Conservation (phyloP, 2,797 vertebrate species). For the Anguilla pacifica region DNA sequence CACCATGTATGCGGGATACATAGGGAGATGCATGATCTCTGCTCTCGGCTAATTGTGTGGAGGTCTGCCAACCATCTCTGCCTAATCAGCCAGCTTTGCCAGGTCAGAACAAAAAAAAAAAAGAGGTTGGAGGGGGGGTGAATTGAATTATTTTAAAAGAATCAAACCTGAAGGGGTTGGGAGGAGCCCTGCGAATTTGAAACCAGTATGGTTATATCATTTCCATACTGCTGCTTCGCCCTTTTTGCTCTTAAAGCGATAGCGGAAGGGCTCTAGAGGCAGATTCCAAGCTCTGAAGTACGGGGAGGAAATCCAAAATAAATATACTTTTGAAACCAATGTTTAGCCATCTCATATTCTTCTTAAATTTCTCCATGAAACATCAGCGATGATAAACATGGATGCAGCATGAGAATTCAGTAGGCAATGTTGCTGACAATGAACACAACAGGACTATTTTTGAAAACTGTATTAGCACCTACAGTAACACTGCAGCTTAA, state of each 20-base stretch:
- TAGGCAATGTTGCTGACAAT: not conserved
- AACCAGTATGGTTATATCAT: not conserved
- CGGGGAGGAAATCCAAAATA: not conserved
- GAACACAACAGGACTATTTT: not conserved
- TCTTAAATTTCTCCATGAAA: not conserved
- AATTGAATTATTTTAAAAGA: constrained; percentile 4
- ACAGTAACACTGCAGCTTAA: not conserved
- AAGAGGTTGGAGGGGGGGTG: not conserved
- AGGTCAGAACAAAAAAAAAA: not conserved
- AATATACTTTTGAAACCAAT: not conserved
- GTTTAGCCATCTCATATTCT: not conserved
- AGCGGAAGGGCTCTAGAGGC: not conserved
- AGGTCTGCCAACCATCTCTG: constrained; percentile 22
- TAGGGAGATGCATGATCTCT: not conserved
- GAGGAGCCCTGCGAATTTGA: not conserved
- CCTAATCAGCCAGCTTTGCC: constrained; percentile 5
- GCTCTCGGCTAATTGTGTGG: constrained; percentile 35
- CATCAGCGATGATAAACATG: not conserved
- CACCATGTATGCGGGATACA: not conserved
- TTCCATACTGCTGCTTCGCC: not conserved
- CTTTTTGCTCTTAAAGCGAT: not conserved
- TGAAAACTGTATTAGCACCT: not conserved
- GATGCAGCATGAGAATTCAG: not conserved
- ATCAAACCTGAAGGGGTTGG: not conserved
- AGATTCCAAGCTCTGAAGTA: not conserved